These are phyloP conservation scores for Xerus rutilus DNA, from an alignment of 2,797 vertebrate species.

Conservation along the genomic window DNA sequence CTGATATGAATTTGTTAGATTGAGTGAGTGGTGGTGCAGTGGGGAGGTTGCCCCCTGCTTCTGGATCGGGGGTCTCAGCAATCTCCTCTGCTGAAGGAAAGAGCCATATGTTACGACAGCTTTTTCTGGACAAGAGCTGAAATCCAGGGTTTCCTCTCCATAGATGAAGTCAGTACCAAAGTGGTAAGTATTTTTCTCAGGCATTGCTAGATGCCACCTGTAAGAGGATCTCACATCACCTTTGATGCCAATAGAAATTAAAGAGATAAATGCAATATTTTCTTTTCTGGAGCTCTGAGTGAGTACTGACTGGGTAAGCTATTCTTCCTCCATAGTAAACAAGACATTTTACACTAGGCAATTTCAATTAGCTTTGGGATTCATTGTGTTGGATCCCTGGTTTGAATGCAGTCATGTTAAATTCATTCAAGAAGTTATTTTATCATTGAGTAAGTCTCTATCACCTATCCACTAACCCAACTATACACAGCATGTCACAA, in stretches of 20 bases:
- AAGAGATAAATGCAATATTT: neutral
- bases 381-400: neutral
- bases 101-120: neutral
- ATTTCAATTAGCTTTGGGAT: neutral
- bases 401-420: neutral
- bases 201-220: neutral
- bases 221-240: neutral
- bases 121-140: neutral
- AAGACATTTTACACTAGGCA: neutral
- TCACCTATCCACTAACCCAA: neutral
- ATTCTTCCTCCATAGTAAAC: neutral
- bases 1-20: neutral
- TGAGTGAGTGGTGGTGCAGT: fast-evolving
- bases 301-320: neutral
- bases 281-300: neutral
- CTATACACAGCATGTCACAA: neutral
- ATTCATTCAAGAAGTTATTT: neutral
- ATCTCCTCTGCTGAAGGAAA: neutral
- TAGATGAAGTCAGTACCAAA: neutral
- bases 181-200: neutral
- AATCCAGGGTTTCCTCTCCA: neutral
- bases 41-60: too few relatives aligned
- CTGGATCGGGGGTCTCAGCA: neutral
- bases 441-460: neutral
- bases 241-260: neutral